Conservation (phyloP, 2,888 invertebrate species). For the Sesia bembeciformis region DNA sequence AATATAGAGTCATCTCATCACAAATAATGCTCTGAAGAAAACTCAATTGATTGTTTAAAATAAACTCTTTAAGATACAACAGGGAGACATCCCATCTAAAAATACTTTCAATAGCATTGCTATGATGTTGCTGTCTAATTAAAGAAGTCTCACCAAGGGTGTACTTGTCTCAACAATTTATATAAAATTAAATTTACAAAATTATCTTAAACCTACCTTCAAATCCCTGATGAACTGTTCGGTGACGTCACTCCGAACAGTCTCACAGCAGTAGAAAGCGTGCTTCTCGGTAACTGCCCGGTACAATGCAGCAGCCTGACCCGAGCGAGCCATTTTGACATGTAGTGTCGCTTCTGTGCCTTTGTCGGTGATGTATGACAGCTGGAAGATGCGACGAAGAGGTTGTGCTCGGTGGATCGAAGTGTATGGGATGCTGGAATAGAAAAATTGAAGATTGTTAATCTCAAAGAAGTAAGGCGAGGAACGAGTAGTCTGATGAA, state of each 20-base stretch:
- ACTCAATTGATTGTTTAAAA: too few relatives aligned
- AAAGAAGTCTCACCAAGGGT: not conserved
- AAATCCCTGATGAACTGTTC: slow-evolving; percentile 92
- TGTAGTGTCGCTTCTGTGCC: slow-evolving; percentile 81
- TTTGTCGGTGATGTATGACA: slow-evolving; percentile 81
- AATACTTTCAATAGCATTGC: too few relatives aligned
- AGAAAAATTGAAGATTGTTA: not conserved
- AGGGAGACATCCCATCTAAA: not conserved
- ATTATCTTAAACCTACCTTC: slow-evolving; percentile 65
- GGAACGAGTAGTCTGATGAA: too few relatives aligned
- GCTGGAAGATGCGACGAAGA: slow-evolving; percentile 81
- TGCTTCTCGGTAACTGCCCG: slow-evolving; percentile 93
- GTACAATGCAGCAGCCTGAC: slow-evolving; percentile 87
- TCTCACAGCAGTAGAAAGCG: slow-evolving; percentile 94
- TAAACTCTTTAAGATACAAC: too few relatives aligned
- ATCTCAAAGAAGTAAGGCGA: too few relatives aligned
- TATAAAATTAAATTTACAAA: not conserved
- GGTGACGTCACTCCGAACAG: slow-evolving; percentile 89
- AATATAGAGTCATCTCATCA: too few relatives aligned
- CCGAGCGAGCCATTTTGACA: slow-evolving; percentile 86
- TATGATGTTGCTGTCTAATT: not conserved
- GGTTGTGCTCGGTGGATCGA: slow-evolving; percentile 87
- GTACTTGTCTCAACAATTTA: not conserved
- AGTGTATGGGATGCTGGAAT: slow-evolving; percentile 84
- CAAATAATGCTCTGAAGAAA: too few relatives aligned